Base-by-base conservation (phyloP, 2,797 vertebrate genomes). In the Epinephelus coioides region DNA sequence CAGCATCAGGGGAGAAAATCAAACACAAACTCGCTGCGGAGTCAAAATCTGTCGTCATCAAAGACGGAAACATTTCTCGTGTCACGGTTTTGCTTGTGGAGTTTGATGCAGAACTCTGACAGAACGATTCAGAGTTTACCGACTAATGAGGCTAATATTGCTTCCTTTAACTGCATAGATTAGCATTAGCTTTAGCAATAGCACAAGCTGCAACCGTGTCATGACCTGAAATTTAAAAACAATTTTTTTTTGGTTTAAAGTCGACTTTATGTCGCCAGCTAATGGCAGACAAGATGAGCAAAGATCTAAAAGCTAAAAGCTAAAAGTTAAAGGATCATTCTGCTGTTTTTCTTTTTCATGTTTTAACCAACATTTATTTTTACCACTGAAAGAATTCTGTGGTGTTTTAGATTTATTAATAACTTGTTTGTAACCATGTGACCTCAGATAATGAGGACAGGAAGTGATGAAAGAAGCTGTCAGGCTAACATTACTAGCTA, bases 131-230 rank as follows among this genome's bases (percentile, higher is more conserved):
- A 34, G 34, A 34, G 34, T 34, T 34, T 34, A 34, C 34, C 8
- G 34, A 11, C 40, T 43, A 9, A 43, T 3, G 3, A 10, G 40
- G 34, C 7, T 43, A 12, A 47, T 17, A 47, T 47, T 47, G 46
- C 46, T 47, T 3, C 15, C 14, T 47, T 18, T 47, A 17, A 19
- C 65, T 47, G 53, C 54, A 71, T 19, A 27, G 27, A 44, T 44
- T 25, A 63, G 50, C 49, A 6, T 53, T 17, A 69, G 49, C 71
- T 9, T 69, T 59, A 56, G 66, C 44, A 6, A 47, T 17, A 69
- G 49, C 71, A 12, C 65, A 53, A 56, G 66, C 44, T 34, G 21
- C 17, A 10, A 19, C 71, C 12, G 61, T 46, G 66, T 7, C 2
- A 0, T 18, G 12, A 44, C 46, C 67, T 38, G 50, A 69, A 17